These are phyloP conservation scores for Rhynchomys soricoides DNA, from an alignment of 2,113 vertebrate species.

Conservation along the genomic window DNA sequence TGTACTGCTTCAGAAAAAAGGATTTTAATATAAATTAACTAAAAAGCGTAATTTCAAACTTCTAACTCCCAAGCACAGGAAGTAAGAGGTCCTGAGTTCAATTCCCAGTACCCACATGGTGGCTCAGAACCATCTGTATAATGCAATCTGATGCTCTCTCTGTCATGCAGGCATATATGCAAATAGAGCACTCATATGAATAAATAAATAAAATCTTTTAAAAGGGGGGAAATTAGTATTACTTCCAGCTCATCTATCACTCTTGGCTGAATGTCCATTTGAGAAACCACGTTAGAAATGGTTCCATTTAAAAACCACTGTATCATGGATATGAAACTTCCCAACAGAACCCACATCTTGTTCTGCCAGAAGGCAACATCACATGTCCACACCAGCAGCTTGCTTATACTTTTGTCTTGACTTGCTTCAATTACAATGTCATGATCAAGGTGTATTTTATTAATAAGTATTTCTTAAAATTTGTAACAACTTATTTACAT, in stretches of 20 bases:
- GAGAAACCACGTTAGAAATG: neutral
- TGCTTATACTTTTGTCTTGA: constrained; percentile 17
- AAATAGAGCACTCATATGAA: neutral
- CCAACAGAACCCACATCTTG: neutral
- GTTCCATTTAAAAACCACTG: neutral
- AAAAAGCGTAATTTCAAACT: constrained; percentile 38
- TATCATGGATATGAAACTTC: neutral
- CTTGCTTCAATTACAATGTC: constrained; percentile 27
- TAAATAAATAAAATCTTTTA: neutral
- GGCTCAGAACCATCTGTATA: neutral
- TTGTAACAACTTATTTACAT: constrained; percentile 37
- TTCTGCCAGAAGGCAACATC: neutral
- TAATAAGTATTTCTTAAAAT: constrained; percentile 47
- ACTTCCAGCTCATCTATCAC: neutral
- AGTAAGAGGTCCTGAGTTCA: no score
- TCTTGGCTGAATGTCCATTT: neutral
- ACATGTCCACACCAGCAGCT: neutral
- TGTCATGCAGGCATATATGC: neutral
- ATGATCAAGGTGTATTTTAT: neutral
- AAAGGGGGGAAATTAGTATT: neutral
- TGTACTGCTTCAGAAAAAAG: neutral
- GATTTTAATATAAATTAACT: constrained; percentile 45
- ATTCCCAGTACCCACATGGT: neutral
- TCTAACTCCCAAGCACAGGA: constrained; percentile 37
- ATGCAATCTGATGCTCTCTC: neutral